Conservation (phyloP, 2,113 vertebrate species). For the Colistium nudipinnis region DNA sequence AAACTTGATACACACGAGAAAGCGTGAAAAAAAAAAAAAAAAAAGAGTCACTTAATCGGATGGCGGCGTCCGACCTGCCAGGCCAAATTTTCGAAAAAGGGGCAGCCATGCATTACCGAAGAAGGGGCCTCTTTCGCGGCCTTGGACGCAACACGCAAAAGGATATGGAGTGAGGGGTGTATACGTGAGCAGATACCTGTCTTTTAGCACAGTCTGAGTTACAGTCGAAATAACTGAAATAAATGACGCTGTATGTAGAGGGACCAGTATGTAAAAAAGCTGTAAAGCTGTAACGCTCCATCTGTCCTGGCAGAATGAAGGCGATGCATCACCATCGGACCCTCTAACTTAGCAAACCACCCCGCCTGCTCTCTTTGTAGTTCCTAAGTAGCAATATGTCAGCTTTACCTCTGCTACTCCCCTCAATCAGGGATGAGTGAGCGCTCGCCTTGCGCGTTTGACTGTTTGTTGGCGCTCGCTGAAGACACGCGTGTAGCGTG, state of each 20-base stretch:
- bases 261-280: constrained; percentile 61
- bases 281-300: constrained; percentile 67
- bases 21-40: too few species aligned
- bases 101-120: not conserved
- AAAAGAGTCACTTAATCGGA: constrained; percentile 16
- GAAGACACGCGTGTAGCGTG: constrained; percentile 23
- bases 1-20: constrained; percentile 30
- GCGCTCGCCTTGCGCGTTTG: constrained; percentile 5
- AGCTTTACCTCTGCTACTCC: constrained; percentile 53
- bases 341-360: not conserved
- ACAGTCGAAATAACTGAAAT: constrained; percentile 58
- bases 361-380: constrained; percentile 61
- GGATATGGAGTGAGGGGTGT: constrained; percentile 7
- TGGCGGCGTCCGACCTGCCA: constrained; percentile 7
- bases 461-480: constrained; percentile 34
- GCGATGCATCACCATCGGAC: constrained; percentile 63
- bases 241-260: constrained; percentile 62
- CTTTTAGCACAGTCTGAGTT: constrained; percentile 50
- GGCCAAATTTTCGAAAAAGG: not conserved
- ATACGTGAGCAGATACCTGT: constrained; percentile 24
- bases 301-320: constrained; percentile 69
- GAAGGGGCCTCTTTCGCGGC: constrained; percentile 28
- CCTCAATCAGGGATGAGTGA: constrained; percentile 56
- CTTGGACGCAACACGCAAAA: constrained; percentile 8
- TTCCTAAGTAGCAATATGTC: constrained; percentile 61